A percentile compares a stretch with the other conserved stretches of the same genome.
These are phyloP conservation scores for Epizoanthus scotinus DNA, from an alignment of 92 coral and sea anemone species.

Conservation along the genomic window DNA sequence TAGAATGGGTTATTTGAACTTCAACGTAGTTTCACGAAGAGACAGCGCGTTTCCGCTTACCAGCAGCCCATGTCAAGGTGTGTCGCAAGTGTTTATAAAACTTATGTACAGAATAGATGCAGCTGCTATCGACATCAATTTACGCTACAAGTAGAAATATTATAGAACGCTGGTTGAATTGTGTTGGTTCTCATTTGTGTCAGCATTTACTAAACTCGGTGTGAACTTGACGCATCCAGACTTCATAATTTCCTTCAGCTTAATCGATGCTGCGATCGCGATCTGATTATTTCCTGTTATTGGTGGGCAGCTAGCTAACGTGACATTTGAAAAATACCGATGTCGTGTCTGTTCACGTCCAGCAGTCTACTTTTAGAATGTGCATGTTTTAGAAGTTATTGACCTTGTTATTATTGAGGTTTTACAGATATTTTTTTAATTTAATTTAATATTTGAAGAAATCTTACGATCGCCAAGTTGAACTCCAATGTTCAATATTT, in stretches of 20 bases:
- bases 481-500: too few species aligned
- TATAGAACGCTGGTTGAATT: neutral
- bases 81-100: slow-evolving; percentile 21
- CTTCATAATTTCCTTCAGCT: neutral
- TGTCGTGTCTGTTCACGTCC: neutral
- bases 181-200: neutral
- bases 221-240: neutral
- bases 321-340: neutral
- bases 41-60: slow-evolving; percentile 40
- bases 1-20: neutral
- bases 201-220: neutral
- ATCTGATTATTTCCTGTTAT: neutral
- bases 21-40: slow-evolving; percentile 14
- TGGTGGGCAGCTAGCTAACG: slow-evolving; percentile 5
- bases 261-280: neutral
- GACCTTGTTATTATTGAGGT: neutral
- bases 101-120: neutral
- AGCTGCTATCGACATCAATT: neutral
- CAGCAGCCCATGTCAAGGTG: neutral
- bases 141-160: too few species aligned
- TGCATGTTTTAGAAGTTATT: neutral
- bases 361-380: neutral
- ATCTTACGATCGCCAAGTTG: too few species aligned
- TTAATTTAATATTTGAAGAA: neutral
- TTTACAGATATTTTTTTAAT: neutral